Base-by-base conservation (phyloP, 1,140 invertebrate genomes). In the Caenorhabditis remanei region DNA sequence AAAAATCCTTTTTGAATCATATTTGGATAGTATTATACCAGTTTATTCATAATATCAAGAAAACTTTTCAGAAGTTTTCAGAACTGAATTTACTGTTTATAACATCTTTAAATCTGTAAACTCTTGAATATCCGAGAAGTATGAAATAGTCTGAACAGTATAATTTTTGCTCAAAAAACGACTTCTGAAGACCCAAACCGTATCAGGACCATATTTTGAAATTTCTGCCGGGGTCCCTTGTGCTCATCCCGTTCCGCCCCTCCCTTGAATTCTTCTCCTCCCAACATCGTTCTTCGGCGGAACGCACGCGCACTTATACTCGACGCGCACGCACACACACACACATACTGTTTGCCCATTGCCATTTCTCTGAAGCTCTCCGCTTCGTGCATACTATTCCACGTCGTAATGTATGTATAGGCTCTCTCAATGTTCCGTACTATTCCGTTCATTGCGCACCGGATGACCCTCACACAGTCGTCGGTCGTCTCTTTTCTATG, bases 261-360 rank as follows among this genome's bases (percentile, higher is more conserved):
- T 79, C 46, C 71, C 71, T 79, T n/a, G 9, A 32, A 50, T 53
- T 41, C 41, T 8, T 50, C 40, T 63, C 71, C 71, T 50, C 46
- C 71, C 40, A 46, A 50, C 71, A 79, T 79, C 71, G 71, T 79
- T 79, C 71, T 79, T 53, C 46, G 71, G 53, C 46, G 71, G 71
- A 79, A 79, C 71, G 71, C 71, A 79, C 71, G 71, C 71, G 71
- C 71, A 79, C 71, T 79, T 79, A 79, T 79, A 79, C 71, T 79
- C 71, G 40, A 53, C 71, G 46, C 71, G 71, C 71, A 79, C 71
- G 71, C 71, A 50, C 71, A 79, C 67, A 75, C 65, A 71, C 65
- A 61, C n/a, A 43, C 40, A 71, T 79, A 79, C 71, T 79, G 71
- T 79, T 79, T 79, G 71, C 71, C 32, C 46, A 79, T 79, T 79